phyloP scores from a whole-genome alignment of 2,113 vertebrate genomes.

The Isichthys henryi region DNA sequence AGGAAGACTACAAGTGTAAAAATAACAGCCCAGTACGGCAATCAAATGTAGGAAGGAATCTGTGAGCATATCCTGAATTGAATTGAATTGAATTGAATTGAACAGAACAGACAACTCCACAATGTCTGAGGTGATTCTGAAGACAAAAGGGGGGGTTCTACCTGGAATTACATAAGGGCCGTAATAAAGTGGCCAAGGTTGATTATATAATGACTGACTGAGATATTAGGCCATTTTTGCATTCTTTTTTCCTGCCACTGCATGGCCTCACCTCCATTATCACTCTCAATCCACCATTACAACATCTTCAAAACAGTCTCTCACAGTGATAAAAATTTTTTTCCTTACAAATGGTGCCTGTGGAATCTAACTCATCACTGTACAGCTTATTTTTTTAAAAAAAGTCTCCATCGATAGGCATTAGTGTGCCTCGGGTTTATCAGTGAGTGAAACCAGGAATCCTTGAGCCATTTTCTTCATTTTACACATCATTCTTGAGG shows the following conservation, averaged over 20 bases:
- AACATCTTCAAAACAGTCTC: not conserved
- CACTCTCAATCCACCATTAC: not conserved
- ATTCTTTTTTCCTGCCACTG: not conserved
- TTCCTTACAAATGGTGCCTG: not conserved
- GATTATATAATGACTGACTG: not conserved
- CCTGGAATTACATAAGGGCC: not conserved
- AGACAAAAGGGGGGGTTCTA: not conserved
- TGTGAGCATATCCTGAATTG: not conserved
- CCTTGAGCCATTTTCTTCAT: not conserved
- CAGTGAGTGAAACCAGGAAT: not conserved
- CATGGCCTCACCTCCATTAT: not conserved
- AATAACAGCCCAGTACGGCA: not conserved
- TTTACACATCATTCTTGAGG: constrained; percentile 34
- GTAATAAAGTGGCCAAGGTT: not conserved
- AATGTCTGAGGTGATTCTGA: not conserved
- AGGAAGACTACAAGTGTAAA: not conserved
- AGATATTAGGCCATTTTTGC: not conserved
- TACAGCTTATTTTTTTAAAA: not conserved
- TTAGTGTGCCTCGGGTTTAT: not conserved
- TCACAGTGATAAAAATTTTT: not conserved
- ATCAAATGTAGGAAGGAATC: not conserved
- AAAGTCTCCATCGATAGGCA: not conserved
- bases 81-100: no score
- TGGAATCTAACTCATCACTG: not conserved
- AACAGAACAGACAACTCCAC: not conserved